Evolutionary conservation across 2,113 vertebrate genomes (phyloP).

Genomic region (Ranitomeya imitator): DNA sequence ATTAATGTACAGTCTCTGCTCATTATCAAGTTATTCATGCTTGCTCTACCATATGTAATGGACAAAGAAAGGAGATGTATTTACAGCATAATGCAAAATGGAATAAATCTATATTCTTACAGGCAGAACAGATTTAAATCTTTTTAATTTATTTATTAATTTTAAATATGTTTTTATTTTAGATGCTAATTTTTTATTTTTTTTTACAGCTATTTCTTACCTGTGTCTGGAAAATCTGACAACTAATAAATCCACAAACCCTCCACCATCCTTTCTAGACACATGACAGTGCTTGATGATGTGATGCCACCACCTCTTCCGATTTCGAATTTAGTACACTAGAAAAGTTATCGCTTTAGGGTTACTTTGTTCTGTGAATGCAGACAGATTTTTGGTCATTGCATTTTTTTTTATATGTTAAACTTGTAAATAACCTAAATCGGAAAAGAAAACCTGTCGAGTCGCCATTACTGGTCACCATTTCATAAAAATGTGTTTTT

Average conservation of each 20-base stretch:
- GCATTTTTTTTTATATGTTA: too few relatives aligned
- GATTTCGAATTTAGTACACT: too few relatives aligned
- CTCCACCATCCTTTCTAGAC: not conserved
- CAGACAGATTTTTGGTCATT: too few relatives aligned
- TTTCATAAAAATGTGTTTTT: too few relatives aligned
- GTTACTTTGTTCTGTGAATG: too few relatives aligned
- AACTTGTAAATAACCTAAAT: too few relatives aligned
- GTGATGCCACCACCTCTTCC: not conserved
- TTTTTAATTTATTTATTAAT: too few relatives aligned
- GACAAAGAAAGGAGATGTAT: not conserved
- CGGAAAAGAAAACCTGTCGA: too few relatives aligned
- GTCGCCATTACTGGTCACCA: too few relatives aligned
- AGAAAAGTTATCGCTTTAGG: too few relatives aligned
- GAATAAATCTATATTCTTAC: not conserved
- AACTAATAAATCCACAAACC: not conserved
- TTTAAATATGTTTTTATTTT: too few relatives aligned
- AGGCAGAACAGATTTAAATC: not conserved
- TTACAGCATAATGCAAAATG: not conserved
- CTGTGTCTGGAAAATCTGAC: not conserved
- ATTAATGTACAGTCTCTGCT: conserved; percentile 66
- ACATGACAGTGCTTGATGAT: not conserved
- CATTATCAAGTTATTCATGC: conserved; percentile 30
- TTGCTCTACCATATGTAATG: not conserved
- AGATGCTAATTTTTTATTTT: not conserved
- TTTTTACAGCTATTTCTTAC: not conserved